Evolutionary conservation across 2,888 invertebrate species (phyloP), one percentile per base, ranked within the genome.

Genomic region (Oxycera nigricornis): DNA sequence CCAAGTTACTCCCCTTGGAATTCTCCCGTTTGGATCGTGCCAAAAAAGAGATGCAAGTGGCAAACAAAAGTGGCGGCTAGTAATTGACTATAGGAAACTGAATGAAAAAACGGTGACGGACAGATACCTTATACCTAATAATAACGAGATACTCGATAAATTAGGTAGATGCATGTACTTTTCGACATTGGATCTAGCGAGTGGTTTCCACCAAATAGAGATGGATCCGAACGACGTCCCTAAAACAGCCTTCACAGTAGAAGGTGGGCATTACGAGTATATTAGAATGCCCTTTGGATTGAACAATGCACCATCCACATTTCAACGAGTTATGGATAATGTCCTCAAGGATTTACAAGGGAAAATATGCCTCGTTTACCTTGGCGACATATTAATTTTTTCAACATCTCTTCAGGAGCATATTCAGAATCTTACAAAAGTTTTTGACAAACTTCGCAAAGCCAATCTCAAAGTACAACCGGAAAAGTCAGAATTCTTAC

Each of bases 1-100:
- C 70, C 9, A 4, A 76, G 73, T n/a, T 52, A 67, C 11, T 65
- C 76, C 1, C 77, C 80, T 28, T 79, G 79, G 79, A 74, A 72
- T 1, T 76, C 78, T 4, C 79, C 80, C 1, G 76, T 68, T 7
- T 79, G 78, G 78, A 78, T 81, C 0, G 79, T 80, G 1, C 55
- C 55, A 22, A 72, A 72, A 11, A 17, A 1, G 6, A n/a, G 67
- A 73, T 26, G 68, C 65, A 3, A 57, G 57, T 7, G 67, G 68
- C 1, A 72, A 35, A 22, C 61, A 74, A 31, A 76, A 80, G 77
- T 79, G 77, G 77, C 26, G 79, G 30, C 26, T 79, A 2, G 79
- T 79, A 1, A 73, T 78, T 17, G 79, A 80, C 50, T 80, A 77
- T 28, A 52, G 78, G 4, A 78, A 79, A 24, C 68, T 68, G 1